Conservation (phyloP, 2,797 vertebrate species). For the Oreortyx pictus region DNA sequence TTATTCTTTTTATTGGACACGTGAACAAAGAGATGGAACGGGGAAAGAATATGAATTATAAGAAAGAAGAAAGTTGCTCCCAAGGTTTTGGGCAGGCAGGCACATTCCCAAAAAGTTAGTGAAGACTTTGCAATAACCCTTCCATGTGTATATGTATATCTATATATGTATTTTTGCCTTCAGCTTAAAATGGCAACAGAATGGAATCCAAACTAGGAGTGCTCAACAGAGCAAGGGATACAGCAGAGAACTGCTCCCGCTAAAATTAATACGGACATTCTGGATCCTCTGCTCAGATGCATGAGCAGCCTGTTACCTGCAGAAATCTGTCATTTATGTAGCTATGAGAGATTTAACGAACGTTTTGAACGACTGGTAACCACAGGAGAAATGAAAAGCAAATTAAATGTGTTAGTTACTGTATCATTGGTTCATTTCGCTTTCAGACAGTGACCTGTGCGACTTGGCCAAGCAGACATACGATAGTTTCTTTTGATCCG, state of each 20-base stretch:
- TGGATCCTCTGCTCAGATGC: not conserved
- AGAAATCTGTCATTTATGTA: too few relatives aligned
- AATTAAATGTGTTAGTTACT: conserved; percentile 5
- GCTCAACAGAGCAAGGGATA: conserved; percentile 25
- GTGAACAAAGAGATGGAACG: not conserved
- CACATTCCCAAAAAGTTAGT: not conserved
- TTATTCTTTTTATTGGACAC: not conserved
- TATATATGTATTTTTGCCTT: not conserved
- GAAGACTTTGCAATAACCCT: not conserved
- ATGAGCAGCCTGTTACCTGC: not conserved
- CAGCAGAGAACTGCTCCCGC: not conserved
- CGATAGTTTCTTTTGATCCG: conserved; percentile 3
- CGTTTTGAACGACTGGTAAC: not conserved
- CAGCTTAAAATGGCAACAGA: not conserved
- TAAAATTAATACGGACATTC: conserved; percentile 4
- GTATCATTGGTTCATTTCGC: conserved; percentile 7
- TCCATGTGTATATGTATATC: not conserved
- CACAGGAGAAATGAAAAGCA: conserved; percentile 23
- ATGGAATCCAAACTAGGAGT: conserved; percentile 12
- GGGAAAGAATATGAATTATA: not conserved
- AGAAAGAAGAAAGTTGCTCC: not conserved
- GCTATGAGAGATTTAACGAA: conserved; percentile 8
- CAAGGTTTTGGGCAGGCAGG: not conserved
- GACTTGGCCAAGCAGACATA: not conserved
- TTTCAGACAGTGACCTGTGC: not conserved